Evolutionary conservation across 2,113 vertebrate species (phyloP).

Genomic region (Nestor notabilis): DNA sequence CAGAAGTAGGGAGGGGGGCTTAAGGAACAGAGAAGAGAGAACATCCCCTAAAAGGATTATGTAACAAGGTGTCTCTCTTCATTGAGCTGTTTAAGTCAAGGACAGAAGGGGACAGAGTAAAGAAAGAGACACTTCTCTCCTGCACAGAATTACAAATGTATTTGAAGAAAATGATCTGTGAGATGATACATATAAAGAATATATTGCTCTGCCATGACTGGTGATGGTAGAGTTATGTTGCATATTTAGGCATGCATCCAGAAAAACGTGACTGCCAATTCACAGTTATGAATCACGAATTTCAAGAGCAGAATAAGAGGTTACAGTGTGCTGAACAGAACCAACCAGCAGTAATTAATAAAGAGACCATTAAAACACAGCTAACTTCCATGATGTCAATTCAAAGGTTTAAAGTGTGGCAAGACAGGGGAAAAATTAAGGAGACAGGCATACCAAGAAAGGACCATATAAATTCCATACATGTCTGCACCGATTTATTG

Average conservation of each 20-base stretch:
- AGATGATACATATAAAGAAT: neutral
- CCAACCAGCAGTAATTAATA: neutral
- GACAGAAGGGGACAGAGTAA: neutral
- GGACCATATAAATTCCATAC: neutral
- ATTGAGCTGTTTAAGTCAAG: neutral
- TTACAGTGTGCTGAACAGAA: neutral
- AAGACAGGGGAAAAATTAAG: neutral
- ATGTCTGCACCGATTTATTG: neutral
- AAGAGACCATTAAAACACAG: slow-evolving; percentile 4
- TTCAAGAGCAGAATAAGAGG: slow-evolving; percentile 24
- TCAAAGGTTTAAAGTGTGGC: neutral
- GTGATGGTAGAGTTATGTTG: slow-evolving; percentile 27
- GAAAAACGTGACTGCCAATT: slow-evolving; percentile 46
- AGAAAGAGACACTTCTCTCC: neutral
- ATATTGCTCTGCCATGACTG: slow-evolving; percentile 14
- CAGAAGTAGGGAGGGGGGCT: fast-evolving
- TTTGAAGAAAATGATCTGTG: slow-evolving; percentile 33
- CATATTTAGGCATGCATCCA: slow-evolving; percentile 63
- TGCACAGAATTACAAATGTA: neutral
- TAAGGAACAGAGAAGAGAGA: neutral
- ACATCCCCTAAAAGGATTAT: neutral
- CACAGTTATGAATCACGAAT: neutral
- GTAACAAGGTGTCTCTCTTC: neutral
- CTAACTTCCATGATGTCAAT: neutral
- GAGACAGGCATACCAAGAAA: neutral